Evolutionary conservation across 2,888 invertebrate genomes (phyloP), one percentile per base, ranked within the genome.

Genomic region (Halocaridina rubra): DNA sequence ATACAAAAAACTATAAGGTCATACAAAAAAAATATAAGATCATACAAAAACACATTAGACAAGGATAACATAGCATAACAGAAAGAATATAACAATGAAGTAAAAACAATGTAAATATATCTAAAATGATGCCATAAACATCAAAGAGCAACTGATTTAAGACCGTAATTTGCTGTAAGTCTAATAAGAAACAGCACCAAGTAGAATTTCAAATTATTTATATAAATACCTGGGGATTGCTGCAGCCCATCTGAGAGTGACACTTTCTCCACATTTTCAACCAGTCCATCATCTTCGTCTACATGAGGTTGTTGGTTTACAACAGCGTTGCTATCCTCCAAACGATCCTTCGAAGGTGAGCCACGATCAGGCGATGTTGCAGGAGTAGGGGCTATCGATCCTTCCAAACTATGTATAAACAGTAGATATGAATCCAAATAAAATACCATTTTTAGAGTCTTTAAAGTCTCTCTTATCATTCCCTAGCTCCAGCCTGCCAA

Each of bases 331-430:
- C 32, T 27, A 22, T 78, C 79, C 1, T 53, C 64, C 57, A 72
- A 59, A 8, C 53, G 22, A 30, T 24, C 82, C 67, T 84, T 79
- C 64, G 53, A 22, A 16, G 82, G 79, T 10, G 87, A 81, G n/a
- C 53, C 39, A 10, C 61, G 67, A 7, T 80, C 78, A 2, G 88
- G 88, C 30, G 88, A 88, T 1, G 86, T 84, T 53, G 88, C 88
- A 32, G 88, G 88, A 10, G 88, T 88, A 16, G 88, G 88, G 5
- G 86, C 86, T 27, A 88, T 79, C 3, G 88, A 88, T 19, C 80
- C 87, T 33, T 81, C 77, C 24, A 77, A n/a, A 30, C 84, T 84
- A n/a, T n/a, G n/a, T n/a, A n/a, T 8, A 64, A 13, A 13, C 64
- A 64, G 64, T 8, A n/a, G 19, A 64, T 16, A 13, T 64, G 64